Base-by-base conservation (phyloP, 2,888 invertebrate genomes). In the Plutella xylostella region DNA sequence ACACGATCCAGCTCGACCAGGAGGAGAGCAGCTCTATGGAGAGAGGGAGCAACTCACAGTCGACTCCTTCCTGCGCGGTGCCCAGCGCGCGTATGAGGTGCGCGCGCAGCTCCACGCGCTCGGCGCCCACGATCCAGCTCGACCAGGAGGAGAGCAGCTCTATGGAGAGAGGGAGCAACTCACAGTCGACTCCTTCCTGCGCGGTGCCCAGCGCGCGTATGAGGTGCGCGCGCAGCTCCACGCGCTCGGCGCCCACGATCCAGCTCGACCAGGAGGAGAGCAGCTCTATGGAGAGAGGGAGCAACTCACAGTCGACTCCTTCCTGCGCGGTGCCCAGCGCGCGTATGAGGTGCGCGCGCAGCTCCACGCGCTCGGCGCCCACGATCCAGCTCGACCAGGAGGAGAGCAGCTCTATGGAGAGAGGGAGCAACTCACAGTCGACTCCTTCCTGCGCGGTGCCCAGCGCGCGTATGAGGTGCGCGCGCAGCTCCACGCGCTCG, bases 361-460 rank as follows among this genome's bases (percentile, higher is more conserved):
- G 59, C 11, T 54, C 43, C 4, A 50, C 50, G 19, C 69, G 63
- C 25, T 63, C 63, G 2, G 43, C 45, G 2, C 51, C 43, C 9
- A 47, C 41, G 43, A 61, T 47, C 55, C 59, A 69, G 30, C 62
- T 62, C 38, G 66, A 73, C 65, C 80, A 85, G 55, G 64, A 53
- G 22, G 69, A 65, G 45, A 86, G 54, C 41, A 87, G 72, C 51
- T 87, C 85, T 37, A 87, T 45, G 3, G 73, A 68, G 43, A 86
- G 55, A 20, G 63, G 56, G 61, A 76, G 53, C 17, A 35, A 33
- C 34, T 34, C n/a, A 37, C 21, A 19, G 20, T 37, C 33, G 17
- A 31, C 17, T 17, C 21, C 67, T 31, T 68, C 61, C 1, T 34
- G 42, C 0, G 58, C 55, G 20, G 60, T 46, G 4, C 72, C 68